Percentiles rank a stretch among this genome's conserved stretches.
Evolutionary conservation across 2,797 vertebrate species (phyloP).

Genomic region (Etheostoma perlongum): DNA sequence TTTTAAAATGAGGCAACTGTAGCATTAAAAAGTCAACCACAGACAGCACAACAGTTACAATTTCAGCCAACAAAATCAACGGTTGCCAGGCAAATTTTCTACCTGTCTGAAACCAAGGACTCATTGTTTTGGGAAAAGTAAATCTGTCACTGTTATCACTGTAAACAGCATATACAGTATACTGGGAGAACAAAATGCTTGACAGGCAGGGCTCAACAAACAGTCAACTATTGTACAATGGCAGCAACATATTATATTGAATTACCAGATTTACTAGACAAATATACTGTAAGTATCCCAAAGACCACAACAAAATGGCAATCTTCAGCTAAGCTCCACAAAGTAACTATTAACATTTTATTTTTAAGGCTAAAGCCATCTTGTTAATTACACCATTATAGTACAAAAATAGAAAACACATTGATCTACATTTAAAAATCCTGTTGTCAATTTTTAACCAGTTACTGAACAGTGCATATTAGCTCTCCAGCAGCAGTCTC

Average conservation of each 20-base stretch:
- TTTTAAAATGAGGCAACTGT: neutral
- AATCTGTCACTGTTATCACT: neutral
- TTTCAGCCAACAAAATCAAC: neutral
- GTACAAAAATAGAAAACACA: slow-evolving; percentile 26
- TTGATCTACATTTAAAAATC: slow-evolving; percentile 9
- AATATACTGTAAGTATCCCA: neutral
- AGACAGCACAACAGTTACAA: neutral
- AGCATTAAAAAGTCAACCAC: neutral
- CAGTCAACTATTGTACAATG: neutral
- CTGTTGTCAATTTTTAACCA: slow-evolving; percentile 40
- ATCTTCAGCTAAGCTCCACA: neutral
- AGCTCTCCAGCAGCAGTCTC: slow-evolving; percentile 45
- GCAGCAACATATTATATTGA: neutral
- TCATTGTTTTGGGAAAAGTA: neutral
- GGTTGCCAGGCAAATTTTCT: neutral
- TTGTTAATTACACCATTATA: slow-evolving; percentile 34
- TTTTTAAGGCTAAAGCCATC: neutral
- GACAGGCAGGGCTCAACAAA: neutral
- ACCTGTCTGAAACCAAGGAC: neutral
- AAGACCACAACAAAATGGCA: slow-evolving; percentile 10
- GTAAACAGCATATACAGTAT: neutral
- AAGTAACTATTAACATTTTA: slow-evolving; percentile 9
- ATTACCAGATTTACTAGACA: slow-evolving; percentile 5
- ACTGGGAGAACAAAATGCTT: neutral
- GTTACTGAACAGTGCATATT: slow-evolving; percentile 33